Conservation (phyloP, 2,888 invertebrate species). For the Clusia tigrina region DNA sequence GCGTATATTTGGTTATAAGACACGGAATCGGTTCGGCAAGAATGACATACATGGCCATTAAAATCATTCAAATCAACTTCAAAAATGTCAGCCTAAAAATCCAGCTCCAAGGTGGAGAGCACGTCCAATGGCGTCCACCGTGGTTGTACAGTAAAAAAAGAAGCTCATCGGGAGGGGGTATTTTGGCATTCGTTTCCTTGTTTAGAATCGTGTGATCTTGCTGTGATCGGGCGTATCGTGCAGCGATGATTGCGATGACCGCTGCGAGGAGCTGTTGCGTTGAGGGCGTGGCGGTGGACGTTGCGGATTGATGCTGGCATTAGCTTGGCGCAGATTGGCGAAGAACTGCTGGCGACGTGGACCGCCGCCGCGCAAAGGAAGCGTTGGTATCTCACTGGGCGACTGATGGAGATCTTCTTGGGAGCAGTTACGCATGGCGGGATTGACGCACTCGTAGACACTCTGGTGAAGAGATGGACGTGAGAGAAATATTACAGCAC, state of each 20-base stretch:
- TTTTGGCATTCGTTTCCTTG: not conserved
- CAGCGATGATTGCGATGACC: slow-evolving; percentile 59
- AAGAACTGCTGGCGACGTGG: slow-evolving; percentile 62
- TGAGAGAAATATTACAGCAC: not conserved
- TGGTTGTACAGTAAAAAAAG: not conserved
- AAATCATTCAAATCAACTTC: too few relatives aligned
- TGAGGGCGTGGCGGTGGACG: slow-evolving; percentile 52
- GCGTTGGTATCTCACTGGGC: slow-evolving; percentile 64
- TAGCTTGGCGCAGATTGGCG: slow-evolving; percentile 62
- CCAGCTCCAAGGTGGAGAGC: not conserved
- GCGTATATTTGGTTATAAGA: not conserved
- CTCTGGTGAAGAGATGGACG: slow-evolving; percentile 59
- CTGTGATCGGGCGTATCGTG: slow-evolving; percentile 58
- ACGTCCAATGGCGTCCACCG: not conserved
- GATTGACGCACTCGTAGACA: slow-evolving; percentile 69
- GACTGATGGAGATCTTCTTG: slow-evolving; percentile 62
- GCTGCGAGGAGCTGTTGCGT: slow-evolving; percentile 49
- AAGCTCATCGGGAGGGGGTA: not conserved
- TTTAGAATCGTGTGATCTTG: slow-evolving; percentile 63
- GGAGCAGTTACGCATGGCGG: slow-evolving; percentile 65
- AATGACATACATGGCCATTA: too few relatives aligned
- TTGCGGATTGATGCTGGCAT: slow-evolving; percentile 59
- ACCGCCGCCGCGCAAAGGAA: slow-evolving; percentile 61
- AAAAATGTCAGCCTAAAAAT: too few relatives aligned
- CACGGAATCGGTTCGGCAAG: too few relatives aligned